Percentiles rank a stretch among this genome's conserved stretches.
Evolutionary conservation across 2,797 vertebrate species (phyloP).

Genomic region (Mycteria americana): DNA sequence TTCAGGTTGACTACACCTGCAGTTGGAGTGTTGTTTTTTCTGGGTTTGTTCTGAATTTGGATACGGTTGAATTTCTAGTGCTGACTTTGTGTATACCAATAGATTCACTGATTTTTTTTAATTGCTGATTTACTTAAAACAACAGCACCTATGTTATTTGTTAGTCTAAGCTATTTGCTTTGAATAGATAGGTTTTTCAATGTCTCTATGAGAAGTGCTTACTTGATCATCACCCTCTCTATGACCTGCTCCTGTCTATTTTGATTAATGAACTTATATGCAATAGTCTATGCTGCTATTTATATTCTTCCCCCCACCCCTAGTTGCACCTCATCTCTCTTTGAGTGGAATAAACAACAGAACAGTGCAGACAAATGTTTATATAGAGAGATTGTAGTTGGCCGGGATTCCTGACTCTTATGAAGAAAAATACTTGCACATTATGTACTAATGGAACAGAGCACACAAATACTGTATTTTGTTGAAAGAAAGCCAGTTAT

Average conservation of each 20-base stretch:
- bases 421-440: slow-evolving; percentile 4
- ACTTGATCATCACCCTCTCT: background rate
- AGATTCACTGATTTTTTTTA: background rate
- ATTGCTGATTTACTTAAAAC: background rate
- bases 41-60: background rate
- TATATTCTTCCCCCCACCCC: background rate
- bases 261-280: background rate
- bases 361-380: slow-evolving; percentile 18
- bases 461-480: background rate
- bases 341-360: slow-evolving; percentile 16
- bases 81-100: background rate
- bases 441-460: slow-evolving; percentile 4
- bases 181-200: background rate
- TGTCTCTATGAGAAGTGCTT: background rate
- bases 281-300: background rate
- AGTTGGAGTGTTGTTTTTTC: background rate
- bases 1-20: background rate
- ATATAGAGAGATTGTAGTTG: background rate
- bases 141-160: background rate
- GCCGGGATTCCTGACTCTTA: background rate
- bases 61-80: background rate
- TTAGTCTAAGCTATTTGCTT: background rate
- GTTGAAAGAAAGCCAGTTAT: slow-evolving; percentile 35
- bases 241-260: background rate
- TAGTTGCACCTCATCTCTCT: slow-evolving; percentile 16